Base-by-base conservation (phyloP, 2,113 vertebrate genomes). In the Micromys minutus region DNA sequence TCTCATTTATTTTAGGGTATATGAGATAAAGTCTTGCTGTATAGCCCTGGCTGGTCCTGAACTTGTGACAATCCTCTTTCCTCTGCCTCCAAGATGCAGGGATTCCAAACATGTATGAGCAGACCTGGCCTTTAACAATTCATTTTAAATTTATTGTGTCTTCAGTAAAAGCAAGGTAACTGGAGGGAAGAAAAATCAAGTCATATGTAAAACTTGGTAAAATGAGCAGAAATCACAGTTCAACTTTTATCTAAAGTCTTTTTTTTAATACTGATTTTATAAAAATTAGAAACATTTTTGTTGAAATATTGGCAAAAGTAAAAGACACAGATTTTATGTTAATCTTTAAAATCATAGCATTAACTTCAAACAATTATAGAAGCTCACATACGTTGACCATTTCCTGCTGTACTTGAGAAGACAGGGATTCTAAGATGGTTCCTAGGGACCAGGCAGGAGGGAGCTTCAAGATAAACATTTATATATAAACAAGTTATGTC, bases 351-450 rank as follows among this genome's bases (percentile, higher is more conserved):
- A 50, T 52, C 29, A 31, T 36, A 80, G 47, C 69, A 24, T 16
- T 47, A 36, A n/a, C n/a, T n/a, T n/a, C n/a, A n/a, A 5, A 5
- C 8, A 71, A 13, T 77, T 50, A 61, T 11, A 26, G 5, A 69
- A 61, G 24, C 0, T 65, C 3, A 57, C 9, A 4, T 0, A 34
- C 11, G 0, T 31, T 24, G n/a, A 80, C 1, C 1, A 42, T 88
- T 42, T 69, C 42, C 36, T 45, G 31, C 47, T 0, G 6, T 69
- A 21, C 21, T 34, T 63, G 24, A 79, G 39, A 65, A 7, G 8
- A 47, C 24, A 67, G 47, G 3, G 16, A 24, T 39, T 0, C 17
- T 31, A 84, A 19, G 4, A 26, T 7, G 34, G 6, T 19, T 42
- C 21, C 7, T 63, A 2, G 9, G 4, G 5, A 5, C 50, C 45